A percentile compares a stretch with the other conserved stretches of the same genome.
Evolutionary conservation across 2,797 vertebrate species (phyloP).

Genomic region (Periparus ater): DNA sequence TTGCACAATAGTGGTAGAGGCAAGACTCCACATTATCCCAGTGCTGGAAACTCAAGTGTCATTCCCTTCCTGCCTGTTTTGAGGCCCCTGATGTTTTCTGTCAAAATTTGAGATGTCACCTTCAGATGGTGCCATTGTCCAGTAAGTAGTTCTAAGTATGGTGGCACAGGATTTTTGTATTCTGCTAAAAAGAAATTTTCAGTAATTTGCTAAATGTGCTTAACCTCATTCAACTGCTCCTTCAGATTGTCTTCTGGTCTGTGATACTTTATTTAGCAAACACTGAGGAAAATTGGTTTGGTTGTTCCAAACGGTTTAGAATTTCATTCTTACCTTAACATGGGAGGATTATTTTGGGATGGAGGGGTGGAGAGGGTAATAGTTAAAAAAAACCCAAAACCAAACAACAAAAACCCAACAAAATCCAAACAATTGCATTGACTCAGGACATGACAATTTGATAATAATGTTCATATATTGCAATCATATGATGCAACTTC

Average conservation of each 20-base stretch:
- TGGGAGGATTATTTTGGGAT: background rate
- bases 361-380: background rate
- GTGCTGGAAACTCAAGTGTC: background rate
- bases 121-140: slow-evolving; percentile 26
- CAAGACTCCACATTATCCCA: background rate
- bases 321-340: background rate
- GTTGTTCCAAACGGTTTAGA: background rate
- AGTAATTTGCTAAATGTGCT: slow-evolving; percentile 43
- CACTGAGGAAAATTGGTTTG: background rate
- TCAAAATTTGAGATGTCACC: background rate
- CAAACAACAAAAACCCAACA: background rate
- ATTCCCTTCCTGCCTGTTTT: background rate
- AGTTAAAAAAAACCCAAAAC: background rate
- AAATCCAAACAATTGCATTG: slow-evolving; percentile 7
- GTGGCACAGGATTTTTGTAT: slow-evolving; percentile 23
- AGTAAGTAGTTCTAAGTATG: slow-evolving; percentile 25
- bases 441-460: slow-evolving; percentile 40
- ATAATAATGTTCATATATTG: slow-evolving; percentile 47
- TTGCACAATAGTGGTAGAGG: background rate
- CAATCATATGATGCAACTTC: slow-evolving; percentile 63
- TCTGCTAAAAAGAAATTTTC: slow-evolving; percentile 41
- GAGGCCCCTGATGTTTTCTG: background rate
- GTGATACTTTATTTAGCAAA: background rate
- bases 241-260: background rate
- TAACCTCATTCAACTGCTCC: background rate